phyloP scores from a whole-genome alignment of 2,797 vertebrate species.

The Phataginus tetradactyla region DNA sequence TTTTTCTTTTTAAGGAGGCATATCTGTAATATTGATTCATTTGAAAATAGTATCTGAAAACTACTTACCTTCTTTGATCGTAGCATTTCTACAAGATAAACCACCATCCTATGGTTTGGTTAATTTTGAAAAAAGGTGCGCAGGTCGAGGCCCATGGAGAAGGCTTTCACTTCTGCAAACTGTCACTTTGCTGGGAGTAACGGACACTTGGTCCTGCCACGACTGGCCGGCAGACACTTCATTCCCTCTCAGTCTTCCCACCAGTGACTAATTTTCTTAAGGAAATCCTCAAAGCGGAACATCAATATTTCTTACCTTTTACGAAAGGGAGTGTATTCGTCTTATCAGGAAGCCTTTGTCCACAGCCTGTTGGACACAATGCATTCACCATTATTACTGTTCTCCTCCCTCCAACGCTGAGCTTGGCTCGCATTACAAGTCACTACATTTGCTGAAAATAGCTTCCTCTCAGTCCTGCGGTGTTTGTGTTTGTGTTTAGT shows the following conservation, averaged over 20 bases:
- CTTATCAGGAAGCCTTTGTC: background rate
- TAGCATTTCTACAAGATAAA: background rate
- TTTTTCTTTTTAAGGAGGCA: background rate
- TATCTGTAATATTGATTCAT: background rate
- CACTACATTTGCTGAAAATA: background rate
- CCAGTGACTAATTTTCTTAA: background rate
- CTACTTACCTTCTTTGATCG: background rate
- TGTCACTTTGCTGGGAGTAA: background rate
- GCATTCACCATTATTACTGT: background rate
- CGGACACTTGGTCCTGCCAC: rapidly evolving
- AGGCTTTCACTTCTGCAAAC: background rate
- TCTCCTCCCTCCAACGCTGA: background rate
- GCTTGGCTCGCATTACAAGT: background rate
- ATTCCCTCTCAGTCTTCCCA: too few species aligned
- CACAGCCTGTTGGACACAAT: background rate
- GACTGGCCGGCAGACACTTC: background rate
- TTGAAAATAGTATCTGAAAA: background rate
- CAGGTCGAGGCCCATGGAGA: background rate
- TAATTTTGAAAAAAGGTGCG: background rate
- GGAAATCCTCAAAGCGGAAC: background rate
- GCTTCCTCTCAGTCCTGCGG: background rate
- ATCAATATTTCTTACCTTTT: background rate
- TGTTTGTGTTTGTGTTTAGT: background rate
- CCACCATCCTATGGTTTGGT: background rate
- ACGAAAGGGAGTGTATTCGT: background rate